Evolutionary conservation across 2,797 vertebrate species (phyloP).

Genomic region (Sphenopsis melanotis): DNA sequence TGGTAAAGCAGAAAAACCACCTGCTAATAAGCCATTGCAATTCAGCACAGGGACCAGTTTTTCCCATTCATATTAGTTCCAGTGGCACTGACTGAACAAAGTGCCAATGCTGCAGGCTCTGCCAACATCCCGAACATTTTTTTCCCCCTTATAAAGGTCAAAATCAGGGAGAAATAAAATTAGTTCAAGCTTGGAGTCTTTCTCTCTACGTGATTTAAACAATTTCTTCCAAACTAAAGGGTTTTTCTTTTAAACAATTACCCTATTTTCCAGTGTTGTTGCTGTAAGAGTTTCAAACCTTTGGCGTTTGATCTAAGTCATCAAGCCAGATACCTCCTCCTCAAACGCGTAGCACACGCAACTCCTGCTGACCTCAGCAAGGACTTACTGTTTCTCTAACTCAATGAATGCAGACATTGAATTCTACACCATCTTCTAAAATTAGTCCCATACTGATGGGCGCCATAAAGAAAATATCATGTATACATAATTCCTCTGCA

Average conservation of each 20-base stretch:
- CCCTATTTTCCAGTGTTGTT: constrained; percentile 10
- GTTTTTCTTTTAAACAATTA: constrained; percentile 16
- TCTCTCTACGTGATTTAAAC: neutral
- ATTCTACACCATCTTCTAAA: constrained; percentile 1
- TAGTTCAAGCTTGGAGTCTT: neutral
- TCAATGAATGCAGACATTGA: constrained; percentile 25
- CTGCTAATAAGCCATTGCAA: neutral
- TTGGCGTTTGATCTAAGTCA: neutral
- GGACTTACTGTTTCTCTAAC: neutral
- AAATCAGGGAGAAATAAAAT: constrained; percentile 22
- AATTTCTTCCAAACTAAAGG: neutral
- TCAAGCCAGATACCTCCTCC: constrained; percentile 13
- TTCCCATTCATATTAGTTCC: neutral
- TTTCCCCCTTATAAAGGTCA: neutral
- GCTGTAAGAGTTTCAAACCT: neutral
- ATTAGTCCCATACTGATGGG: neutral
- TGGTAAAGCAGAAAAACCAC: neutral
- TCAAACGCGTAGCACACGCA: neutral
- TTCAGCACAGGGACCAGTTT: neutral
- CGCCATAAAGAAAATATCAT: neutral
- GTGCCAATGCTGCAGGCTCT: neutral
- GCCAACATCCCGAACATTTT: constrained; percentile 3
- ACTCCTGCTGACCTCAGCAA: constrained; percentile 36
- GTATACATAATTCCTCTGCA: neutral
- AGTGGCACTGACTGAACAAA: neutral